These are phyloP conservation scores for Spodoptera picta DNA, from an alignment of 2,888 invertebrate species.

Conservation along the genomic window DNA sequence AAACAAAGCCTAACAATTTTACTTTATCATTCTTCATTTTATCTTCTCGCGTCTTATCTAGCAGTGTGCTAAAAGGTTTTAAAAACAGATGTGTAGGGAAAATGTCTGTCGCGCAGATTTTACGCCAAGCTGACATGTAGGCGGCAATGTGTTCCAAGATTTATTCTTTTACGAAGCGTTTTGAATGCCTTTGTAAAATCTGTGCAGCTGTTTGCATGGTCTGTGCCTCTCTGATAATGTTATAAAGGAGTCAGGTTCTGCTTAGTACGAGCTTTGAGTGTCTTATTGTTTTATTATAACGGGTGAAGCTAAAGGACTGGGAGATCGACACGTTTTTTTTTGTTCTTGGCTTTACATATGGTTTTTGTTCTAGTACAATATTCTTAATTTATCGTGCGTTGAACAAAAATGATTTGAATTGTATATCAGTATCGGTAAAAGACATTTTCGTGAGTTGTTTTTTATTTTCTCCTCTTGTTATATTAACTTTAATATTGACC, in stretches of 20 bases:
- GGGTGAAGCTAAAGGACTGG: no score
- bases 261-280: not conserved
- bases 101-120: conserved; percentile 39
- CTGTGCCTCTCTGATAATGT: conserved; percentile 13
- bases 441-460: no score
- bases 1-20: conserved; percentile 3
- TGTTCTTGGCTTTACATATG: no score
- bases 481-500: no score
- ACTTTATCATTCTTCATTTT: conserved; percentile 12
- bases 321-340: no score
- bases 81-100: conserved; percentile 27
- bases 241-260: conserved; percentile 6
- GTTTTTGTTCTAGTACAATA: no score
- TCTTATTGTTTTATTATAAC: no score
- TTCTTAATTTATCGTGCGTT: no score
- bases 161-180: conserved; percentile 37
- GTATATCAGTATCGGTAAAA: no score
- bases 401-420: no score
- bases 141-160: conserved; percentile 28
- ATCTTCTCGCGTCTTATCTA: conserved; percentile 8
- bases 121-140: conserved; percentile 25
- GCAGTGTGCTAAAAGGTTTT: conserved; percentile 21
- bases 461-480: no score
- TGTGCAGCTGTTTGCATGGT: conserved; percentile 28
- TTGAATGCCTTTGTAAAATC: conserved; percentile 45